Evolutionary conservation across 2,888 invertebrate genomes (phyloP).

Genomic region (Cartodere bifasciata): DNA sequence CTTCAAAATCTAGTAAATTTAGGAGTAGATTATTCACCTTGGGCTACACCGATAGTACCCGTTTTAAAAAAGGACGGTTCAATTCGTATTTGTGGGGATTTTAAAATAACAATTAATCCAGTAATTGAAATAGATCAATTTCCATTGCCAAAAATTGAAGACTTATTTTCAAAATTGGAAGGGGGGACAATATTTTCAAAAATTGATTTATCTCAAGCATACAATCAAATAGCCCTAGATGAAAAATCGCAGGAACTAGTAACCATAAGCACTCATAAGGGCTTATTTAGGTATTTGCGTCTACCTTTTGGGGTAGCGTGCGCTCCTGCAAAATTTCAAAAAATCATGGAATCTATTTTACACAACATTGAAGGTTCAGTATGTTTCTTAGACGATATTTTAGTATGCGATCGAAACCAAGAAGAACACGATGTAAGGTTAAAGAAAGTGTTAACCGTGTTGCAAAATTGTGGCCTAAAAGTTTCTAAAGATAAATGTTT

Average conservation of each 20-base stretch:
- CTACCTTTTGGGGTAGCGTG: slow-evolving; percentile 23
- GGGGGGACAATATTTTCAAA: slow-evolving; percentile 18
- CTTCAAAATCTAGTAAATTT: slow-evolving; percentile 10
- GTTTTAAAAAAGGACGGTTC: slow-evolving; percentile 12
- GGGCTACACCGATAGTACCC: slow-evolving; percentile 13
- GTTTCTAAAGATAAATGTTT: slow-evolving; percentile 7
- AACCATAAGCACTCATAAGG: slow-evolving; percentile 21
- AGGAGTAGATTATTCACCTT: slow-evolving; percentile 10
- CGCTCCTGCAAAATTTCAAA: slow-evolving; percentile 26
- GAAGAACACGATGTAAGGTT: slow-evolving; percentile 9
- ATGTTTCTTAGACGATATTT: slow-evolving; percentile 13
- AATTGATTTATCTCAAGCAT: slow-evolving; percentile 16
- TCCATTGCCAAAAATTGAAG: slow-evolving; percentile 18
- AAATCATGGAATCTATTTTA: too few species aligned
- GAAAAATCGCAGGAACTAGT: slow-evolving; percentile 15
- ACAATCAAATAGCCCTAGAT: slow-evolving; percentile 13
- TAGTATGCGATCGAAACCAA: slow-evolving; percentile 10
- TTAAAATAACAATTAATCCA: slow-evolving; percentile 19
- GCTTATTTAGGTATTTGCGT: slow-evolving; percentile 21
- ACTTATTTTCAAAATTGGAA: slow-evolving; percentile 16
- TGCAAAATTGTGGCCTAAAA: slow-evolving; percentile 7
- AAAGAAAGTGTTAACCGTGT: slow-evolving; percentile 8
- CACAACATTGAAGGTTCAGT: slow-evolving; percentile 9
- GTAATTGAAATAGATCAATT: slow-evolving; percentile 19
- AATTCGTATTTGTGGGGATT: slow-evolving; percentile 13